Base-by-base conservation (phyloP, 2,113 vertebrate species). In the Copsychus sechellarum region DNA sequence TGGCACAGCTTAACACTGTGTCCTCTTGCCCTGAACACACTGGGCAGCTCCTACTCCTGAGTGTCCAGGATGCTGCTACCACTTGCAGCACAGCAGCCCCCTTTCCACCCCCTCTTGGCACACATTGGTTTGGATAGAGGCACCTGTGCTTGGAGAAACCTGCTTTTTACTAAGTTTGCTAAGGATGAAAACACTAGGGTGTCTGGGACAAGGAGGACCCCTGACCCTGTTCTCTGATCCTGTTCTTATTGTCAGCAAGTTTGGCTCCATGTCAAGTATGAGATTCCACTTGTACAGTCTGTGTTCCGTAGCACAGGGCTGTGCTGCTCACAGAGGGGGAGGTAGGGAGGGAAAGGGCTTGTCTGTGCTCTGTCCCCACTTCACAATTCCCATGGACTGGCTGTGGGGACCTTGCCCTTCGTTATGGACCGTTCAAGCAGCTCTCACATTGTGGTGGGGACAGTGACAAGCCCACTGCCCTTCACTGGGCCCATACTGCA, bases 401-500 rank as follows among this genome's bases (percentile, higher is more conserved):
- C 62, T 58, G 29, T 24, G 57, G 43, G 33, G 29, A 51, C 45
- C 8, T 40, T 33, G 12, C 15, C 42, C 42, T 42, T 26, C 21
- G 2, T 6, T n/a, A 38, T 2, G 7, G 29, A 3, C 65, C 3
- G 2, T n/a, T 60, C 18, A 48, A 70, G 67, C 69, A 57, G 50
- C n/a, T 73, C 19, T 22, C 5, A 3, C 36, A 1, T 4, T 1
- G 12, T 7, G 1, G 10, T 17, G 15, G 42, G 26, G 36, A 66
- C 6, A 2, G 38, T 2, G 26, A 22, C 6, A 31, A 60, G 11
- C 43, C 33, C 5, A 1, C 42, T 18, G 14, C n/a, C 28, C 38
- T 38, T 11, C 50, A 5, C 4, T 1, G n/a, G 26, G 5, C 6
- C 23, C 20, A 3, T 1, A 0, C 25, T 2, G 5, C 0, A 22